A percentile compares a stretch with the other conserved stretches of the same genome.
These are phyloP conservation scores for Mythimna impura DNA, from an alignment of 2,888 invertebrate genomes.

Conservation along the genomic window DNA sequence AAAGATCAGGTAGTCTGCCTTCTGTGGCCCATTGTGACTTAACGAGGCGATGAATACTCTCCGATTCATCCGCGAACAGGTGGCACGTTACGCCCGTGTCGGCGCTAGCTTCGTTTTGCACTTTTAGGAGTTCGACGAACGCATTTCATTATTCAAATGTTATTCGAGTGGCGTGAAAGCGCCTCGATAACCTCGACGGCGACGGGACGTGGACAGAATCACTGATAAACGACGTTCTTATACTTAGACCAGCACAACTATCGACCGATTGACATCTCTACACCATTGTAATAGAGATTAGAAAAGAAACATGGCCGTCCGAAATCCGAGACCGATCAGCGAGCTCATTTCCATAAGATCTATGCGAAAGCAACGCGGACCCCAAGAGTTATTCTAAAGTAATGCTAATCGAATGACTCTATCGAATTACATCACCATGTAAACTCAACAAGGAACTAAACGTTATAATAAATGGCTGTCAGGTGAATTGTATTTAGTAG, in stretches of 20 bases:
- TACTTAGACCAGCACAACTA: conserved; percentile 67
- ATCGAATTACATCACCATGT: conserved; percentile 75
- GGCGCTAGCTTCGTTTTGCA: conserved; percentile 79
- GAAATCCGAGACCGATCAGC: conserved; percentile 66
- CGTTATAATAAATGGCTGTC: conserved; percentile 62
- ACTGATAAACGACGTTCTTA: conserved; percentile 78
- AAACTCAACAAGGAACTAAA: conserved; percentile 63
- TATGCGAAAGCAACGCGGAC: conserved; percentile 76
- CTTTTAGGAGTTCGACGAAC: conserved; percentile 87
- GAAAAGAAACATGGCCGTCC: conserved; percentile 66
- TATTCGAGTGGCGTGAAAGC: conserved; percentile 88
- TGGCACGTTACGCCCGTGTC: conserved; percentile 73
- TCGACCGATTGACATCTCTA: conserved; percentile 71
- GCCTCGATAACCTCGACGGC: conserved; percentile 83
- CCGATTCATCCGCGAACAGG: conserved; percentile 77
- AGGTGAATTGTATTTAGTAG: conserved; percentile 69
- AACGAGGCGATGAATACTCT: conserved; percentile 83
- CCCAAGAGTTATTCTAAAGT: conserved; percentile 71
- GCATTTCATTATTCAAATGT: conserved; percentile 86
- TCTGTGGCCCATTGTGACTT: conserved; percentile 82
- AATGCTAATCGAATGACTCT: conserved; percentile 75
- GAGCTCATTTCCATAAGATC: conserved; percentile 76
- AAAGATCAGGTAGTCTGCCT: conserved; percentile 80
- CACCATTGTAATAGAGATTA: conserved; percentile 72
- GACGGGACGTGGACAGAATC: conserved; percentile 81